Percentiles rank a stretch among this genome's conserved stretches.
These are phyloP conservation scores for Tiliqua scincoides DNA, from an alignment of 2,113 vertebrate genomes.

Conservation along the genomic window DNA sequence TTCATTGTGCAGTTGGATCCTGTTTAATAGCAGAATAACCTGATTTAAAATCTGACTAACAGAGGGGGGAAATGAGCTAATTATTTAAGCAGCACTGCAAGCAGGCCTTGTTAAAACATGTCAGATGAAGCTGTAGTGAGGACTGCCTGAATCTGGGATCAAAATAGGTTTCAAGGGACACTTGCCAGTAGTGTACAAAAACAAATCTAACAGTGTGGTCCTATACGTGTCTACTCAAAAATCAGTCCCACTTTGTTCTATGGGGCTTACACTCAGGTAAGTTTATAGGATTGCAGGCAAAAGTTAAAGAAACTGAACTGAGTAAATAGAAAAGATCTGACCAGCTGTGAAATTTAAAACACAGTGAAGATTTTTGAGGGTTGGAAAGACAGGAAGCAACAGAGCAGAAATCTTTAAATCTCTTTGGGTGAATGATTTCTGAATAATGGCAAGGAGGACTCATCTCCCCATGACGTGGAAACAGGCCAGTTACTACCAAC, in stretches of 20 bases:
- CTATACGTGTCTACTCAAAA: no score
- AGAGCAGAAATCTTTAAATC: no score
- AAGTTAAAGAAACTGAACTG: background rate
- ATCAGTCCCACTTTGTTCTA: no score
- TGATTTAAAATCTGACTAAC: conserved; percentile 66
- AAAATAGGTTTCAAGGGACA: conserved; percentile 55
- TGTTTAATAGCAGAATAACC: conserved; percentile 54
- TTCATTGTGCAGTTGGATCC: conserved; percentile 37
- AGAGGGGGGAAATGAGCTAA: conserved; percentile 65
- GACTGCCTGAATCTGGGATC: conserved; percentile 59
- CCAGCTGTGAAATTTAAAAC: background rate
- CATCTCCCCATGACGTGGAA: no score
- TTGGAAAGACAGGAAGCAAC: no score
- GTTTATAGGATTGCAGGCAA: no score
- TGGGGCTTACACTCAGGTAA: no score
- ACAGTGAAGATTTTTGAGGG: background rate
- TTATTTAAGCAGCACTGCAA: conserved; percentile 46
- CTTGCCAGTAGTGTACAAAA: conserved; percentile 28
- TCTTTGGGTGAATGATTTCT: no score
- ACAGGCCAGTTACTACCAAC: no score
- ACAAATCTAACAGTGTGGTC: no score
- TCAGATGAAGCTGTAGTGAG: conserved; percentile 52
- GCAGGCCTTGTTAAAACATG: conserved; percentile 66
- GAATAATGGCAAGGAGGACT: no score
- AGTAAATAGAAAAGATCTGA: background rate